A percentile compares a stretch with the other conserved stretches of the same genome.
phyloP scores from a whole-genome alignment of 1,140 invertebrate genomes.

The Trypoxylus dichotomus region DNA sequence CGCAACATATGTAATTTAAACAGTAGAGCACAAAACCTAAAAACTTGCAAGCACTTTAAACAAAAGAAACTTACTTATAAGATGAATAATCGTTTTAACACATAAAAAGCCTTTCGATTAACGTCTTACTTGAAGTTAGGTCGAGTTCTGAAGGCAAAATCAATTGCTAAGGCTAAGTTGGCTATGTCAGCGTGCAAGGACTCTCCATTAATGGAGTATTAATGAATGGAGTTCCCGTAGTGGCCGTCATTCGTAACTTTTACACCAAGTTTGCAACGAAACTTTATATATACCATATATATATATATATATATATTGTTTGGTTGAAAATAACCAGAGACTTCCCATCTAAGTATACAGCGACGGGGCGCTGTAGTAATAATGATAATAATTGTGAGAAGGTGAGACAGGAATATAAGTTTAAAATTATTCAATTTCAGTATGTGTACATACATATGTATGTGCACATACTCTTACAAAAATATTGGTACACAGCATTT shows the following conservation, averaged over 20 bases:
- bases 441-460: background rate
- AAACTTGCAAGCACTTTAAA: background rate
- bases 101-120: background rate
- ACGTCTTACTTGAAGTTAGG: background rate
- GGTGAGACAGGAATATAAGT: background rate
- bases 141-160: background rate
- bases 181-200: background rate
- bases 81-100: background rate
- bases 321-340: background rate
- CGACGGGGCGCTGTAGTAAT: background rate
- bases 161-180: background rate
- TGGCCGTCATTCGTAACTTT: background rate
- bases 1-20: background rate
- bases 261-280: background rate
- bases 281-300: too few relatives aligned
- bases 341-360: background rate
- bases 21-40: background rate
- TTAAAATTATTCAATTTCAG: background rate
- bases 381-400: background rate
- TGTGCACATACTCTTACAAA: background rate
- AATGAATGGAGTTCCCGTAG: conserved; percentile 14
- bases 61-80: background rate
- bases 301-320: background rate
- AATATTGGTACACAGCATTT: too few relatives aligned
- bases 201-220: conserved; percentile 18